phyloP scores from a whole-genome alignment of 2,797 vertebrate genomes.

The Sebastes baramenuke region DNA sequence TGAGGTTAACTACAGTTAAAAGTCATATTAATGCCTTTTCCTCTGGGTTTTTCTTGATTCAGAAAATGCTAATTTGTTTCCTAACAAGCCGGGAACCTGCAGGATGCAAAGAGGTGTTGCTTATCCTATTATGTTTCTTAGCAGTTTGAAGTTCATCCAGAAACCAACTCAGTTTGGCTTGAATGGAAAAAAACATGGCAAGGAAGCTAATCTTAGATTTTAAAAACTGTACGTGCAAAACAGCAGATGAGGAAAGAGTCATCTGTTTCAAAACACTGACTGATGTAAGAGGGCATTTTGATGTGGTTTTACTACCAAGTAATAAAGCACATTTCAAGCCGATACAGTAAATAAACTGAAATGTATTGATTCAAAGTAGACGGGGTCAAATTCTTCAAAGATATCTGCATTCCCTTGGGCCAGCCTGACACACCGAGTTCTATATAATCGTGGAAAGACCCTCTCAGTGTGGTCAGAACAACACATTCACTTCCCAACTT shows the following conservation, averaged over 20 bases:
- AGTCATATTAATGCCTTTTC: not conserved
- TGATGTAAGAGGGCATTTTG: not conserved
- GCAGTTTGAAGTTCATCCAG: not conserved
- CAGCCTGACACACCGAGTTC: not conserved
- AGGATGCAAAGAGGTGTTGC: not conserved
- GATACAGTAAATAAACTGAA: not conserved
- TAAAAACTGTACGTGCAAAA: not conserved
- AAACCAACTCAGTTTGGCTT: not conserved
- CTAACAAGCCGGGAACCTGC: not conserved
- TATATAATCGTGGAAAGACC: constrained; percentile 37
- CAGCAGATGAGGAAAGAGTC: not conserved
- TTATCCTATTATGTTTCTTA: not conserved
- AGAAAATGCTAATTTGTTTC: not conserved
- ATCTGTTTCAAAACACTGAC: not conserved
- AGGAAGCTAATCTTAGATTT: not conserved
- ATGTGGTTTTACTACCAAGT: not conserved
- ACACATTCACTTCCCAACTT: constrained; percentile 28
- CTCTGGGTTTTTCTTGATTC: not conserved
- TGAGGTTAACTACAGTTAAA: not conserved
- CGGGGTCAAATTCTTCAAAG: not conserved
- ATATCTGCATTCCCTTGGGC: not conserved
- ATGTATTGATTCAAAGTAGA: not conserved
- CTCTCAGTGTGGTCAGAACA: constrained; percentile 23
- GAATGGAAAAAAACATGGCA: not conserved
- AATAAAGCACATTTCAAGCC: not conserved